A percentile compares a stretch with the other conserved stretches of the same genome.
These are phyloP conservation scores for Catocala sponsa DNA, from an alignment of 2,888 invertebrate genomes.

Conservation along the genomic window DNA sequence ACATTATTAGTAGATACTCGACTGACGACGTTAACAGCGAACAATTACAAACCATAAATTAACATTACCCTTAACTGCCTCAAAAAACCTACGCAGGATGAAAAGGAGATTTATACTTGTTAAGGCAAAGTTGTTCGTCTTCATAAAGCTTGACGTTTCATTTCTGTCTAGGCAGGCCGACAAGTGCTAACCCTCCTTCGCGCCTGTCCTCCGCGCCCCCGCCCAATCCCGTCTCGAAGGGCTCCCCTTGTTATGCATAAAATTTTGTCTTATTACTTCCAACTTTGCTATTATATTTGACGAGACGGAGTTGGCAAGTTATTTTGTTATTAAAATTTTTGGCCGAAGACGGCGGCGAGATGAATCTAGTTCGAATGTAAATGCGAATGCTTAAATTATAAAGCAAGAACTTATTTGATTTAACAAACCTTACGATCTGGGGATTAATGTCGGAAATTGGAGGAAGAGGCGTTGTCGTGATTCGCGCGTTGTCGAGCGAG, in stretches of 20 bases:
- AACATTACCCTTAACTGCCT: slow-evolving; percentile 71
- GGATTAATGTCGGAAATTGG: slow-evolving; percentile 80
- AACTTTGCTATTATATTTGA: slow-evolving; percentile 87
- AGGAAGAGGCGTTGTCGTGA: slow-evolving; percentile 60
- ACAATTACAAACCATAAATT: slow-evolving; percentile 74
- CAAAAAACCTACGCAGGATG: slow-evolving; percentile 75
- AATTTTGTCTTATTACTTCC: slow-evolving; percentile 87
- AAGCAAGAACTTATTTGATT: slow-evolving; percentile 85
- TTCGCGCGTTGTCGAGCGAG: slow-evolving; percentile 63
- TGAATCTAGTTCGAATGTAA: slow-evolving; percentile 84
- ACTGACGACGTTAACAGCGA: slow-evolving; percentile 54
- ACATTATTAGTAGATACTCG: slow-evolving; percentile 38
- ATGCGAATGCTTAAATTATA: slow-evolving; percentile 83
- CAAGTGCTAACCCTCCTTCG: slow-evolving; percentile 78
- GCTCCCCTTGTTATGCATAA: slow-evolving; percentile 87
- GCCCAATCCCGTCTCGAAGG: slow-evolving; percentile 60
- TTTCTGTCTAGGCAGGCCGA: slow-evolving; percentile 85
- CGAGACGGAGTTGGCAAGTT: slow-evolving; percentile 85
- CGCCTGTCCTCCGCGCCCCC: slow-evolving; percentile 54
- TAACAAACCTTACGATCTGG: slow-evolving; percentile 80
- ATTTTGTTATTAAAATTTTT: slow-evolving; percentile 88
- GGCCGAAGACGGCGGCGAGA: slow-evolving; percentile 72
- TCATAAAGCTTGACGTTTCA: slow-evolving; percentile 86
- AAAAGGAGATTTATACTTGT: slow-evolving; percentile 85
- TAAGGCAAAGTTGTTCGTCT: slow-evolving; percentile 85